A percentile compares a stretch with the other conserved stretches of the same genome.
Conservation (phyloP, 2,797 vertebrate genomes). For the Erpetoichthys calabaricus region DNA sequence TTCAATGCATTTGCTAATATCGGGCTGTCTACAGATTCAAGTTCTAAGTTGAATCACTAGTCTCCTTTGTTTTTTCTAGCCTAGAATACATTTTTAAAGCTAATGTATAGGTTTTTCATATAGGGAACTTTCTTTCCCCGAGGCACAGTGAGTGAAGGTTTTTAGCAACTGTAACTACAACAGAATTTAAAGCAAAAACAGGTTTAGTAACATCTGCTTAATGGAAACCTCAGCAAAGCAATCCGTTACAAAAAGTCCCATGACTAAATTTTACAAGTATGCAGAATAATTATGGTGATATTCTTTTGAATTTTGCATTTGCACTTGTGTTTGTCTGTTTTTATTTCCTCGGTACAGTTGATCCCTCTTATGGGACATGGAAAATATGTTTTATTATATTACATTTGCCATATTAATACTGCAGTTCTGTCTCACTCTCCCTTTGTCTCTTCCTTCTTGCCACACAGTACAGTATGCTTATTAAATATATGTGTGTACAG, state of each 20-base stretch:
- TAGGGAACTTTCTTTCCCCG: slow-evolving; percentile 47
- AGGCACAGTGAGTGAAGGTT: slow-evolving; percentile 40
- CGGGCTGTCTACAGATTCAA: too few species aligned
- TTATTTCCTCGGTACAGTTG: neutral
- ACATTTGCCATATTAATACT: too few species aligned
- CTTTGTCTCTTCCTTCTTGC: too few species aligned
- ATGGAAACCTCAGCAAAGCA: slow-evolving; percentile 29
- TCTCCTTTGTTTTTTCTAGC: too few species aligned
- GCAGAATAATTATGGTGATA: neutral
- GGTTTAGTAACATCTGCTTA: slow-evolving; percentile 37
- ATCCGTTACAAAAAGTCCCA: neutral
- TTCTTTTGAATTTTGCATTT: neutral
- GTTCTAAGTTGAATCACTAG: too few species aligned
- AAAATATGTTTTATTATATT: too few species aligned
- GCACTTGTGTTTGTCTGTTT: neutral
- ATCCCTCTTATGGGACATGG: too few species aligned
- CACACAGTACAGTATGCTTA: too few species aligned
- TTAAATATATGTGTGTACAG: too few species aligned
- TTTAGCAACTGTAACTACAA: slow-evolving; percentile 71
- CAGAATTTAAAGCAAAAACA: slow-evolving; percentile 31
- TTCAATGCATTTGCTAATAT: too few species aligned
- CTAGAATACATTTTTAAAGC: slow-evolving; percentile 17
- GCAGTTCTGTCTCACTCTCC: too few species aligned
- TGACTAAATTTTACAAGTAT: neutral
- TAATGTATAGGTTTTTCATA: slow-evolving; percentile 27